Conservation (phyloP, 2,888 invertebrate genomes). For the Caenorhabditis sp. region DNA sequence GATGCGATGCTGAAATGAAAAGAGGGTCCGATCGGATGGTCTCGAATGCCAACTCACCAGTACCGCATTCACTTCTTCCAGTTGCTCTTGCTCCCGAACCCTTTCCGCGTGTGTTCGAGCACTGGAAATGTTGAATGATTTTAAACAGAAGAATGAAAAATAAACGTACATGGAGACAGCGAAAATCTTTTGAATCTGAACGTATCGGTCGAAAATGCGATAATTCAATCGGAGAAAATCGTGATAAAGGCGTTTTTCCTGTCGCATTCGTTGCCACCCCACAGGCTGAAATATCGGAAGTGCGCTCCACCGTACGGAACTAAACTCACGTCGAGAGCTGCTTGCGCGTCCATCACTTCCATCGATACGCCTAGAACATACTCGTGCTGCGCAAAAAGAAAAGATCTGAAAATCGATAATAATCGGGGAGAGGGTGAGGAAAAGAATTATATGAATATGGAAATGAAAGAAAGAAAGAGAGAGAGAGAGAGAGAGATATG, state of each 20-base stretch:
- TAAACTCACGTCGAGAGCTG: slow-evolving; percentile 9
- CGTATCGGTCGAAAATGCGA: slow-evolving; percentile 34
- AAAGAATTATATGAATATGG: slow-evolving; percentile 4
- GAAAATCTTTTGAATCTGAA: slow-evolving; percentile 33
- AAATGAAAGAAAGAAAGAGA: slow-evolving; percentile 9
- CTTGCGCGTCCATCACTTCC: slow-evolving; percentile 10
- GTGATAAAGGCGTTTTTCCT: slow-evolving; percentile 10
- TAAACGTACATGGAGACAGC: slow-evolving; percentile 20
- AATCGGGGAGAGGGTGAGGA: not conserved
- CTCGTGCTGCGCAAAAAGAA: not conserved
- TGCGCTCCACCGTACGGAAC: not conserved
- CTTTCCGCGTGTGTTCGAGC: slow-evolving; percentile 5
- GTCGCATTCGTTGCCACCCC: not conserved
- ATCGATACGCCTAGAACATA: slow-evolving; percentile 7
- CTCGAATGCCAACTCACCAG: not conserved
- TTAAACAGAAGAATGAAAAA: slow-evolving; percentile 8
- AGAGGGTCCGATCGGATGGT: not conserved
- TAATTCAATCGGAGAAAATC: slow-evolving; percentile 41
- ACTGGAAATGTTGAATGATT: not conserved
- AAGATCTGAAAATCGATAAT: slow-evolving; percentile 24
- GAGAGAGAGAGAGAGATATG: slow-evolving; percentile 11
- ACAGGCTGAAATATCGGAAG: slow-evolving; percentile 14
- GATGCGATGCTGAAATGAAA: not conserved
- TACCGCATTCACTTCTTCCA: slow-evolving; percentile 19
- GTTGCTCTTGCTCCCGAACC: slow-evolving; percentile 6